phyloP scores from a whole-genome alignment of 2,888 invertebrate genomes.

The Mythimna lalbum region DNA sequence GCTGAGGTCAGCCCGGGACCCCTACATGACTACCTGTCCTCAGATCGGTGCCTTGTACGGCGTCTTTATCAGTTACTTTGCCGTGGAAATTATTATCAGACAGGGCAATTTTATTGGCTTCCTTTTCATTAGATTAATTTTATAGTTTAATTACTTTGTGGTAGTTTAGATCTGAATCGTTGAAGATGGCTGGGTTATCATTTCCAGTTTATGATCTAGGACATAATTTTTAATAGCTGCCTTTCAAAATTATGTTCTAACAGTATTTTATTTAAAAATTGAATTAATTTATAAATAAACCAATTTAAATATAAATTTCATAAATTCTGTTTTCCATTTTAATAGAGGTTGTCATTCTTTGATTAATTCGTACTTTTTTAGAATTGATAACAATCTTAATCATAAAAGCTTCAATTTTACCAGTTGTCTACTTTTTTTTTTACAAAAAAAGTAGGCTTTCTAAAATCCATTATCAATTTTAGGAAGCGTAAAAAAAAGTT shows the following conservation, averaged over 20 bases:
- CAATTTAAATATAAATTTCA: neutral
- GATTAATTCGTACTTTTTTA: neutral
- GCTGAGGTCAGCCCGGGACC: constrained; percentile 69
- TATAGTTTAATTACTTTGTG: constrained; percentile 44
- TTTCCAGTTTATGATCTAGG: constrained; percentile 19
- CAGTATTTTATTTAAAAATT: constrained; percentile 7
- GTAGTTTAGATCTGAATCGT: constrained; percentile 30
- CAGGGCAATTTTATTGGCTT: constrained; percentile 45
- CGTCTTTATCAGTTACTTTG: constrained; percentile 60
- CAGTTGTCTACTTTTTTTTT: constrained; percentile 14
- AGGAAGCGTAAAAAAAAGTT: constrained; percentile 69
- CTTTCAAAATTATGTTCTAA: neutral
- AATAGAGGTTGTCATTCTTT: constrained; percentile 7
- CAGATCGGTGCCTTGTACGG: constrained; percentile 53
- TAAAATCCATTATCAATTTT: constrained; percentile 63
- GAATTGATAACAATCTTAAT: too few relatives aligned
- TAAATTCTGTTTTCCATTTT: constrained; percentile 1
- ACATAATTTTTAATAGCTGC: constrained; percentile 8
- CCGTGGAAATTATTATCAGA: constrained; percentile 45
- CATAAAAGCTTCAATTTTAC: neutral
- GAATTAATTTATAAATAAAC: constrained; percentile 1
- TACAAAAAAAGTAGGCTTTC: constrained; percentile 38
- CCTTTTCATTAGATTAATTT: constrained; percentile 53
- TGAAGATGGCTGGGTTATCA: constrained; percentile 20
- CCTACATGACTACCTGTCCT: constrained; percentile 72